Evolutionary conservation across 2,797 vertebrate species (phyloP).

Genomic region (Ceyx erithaca): DNA sequence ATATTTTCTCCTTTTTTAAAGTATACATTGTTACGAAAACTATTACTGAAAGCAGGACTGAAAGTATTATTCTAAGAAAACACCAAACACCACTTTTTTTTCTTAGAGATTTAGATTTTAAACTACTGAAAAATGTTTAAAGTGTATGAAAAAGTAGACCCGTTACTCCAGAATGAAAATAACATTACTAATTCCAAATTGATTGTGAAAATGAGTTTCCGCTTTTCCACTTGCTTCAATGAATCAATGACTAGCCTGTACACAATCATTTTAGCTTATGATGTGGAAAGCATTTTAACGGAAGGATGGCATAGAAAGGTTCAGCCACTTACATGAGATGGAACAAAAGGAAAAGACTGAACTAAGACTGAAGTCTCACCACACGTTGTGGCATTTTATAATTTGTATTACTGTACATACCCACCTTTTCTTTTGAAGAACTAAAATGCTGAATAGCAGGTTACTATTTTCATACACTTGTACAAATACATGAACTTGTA

Average conservation of each 20-base stretch:
- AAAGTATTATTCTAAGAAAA: not conserved
- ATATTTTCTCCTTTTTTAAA: not conserved
- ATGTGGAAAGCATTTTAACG: not conserved
- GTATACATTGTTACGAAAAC: not conserved
- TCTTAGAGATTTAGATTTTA: not conserved
- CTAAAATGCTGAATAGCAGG: not conserved
- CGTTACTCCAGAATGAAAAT: not conserved
- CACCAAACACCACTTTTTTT: rapidly evolving
- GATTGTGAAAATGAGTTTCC: not conserved
- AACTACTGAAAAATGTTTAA: not conserved
- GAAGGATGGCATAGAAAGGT: not conserved
- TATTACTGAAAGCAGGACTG: not conserved
- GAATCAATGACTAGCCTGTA: not conserved
- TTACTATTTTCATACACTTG: not conserved
- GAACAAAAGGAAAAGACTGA: not conserved
- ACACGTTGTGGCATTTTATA: not conserved
- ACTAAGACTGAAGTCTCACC: not conserved
- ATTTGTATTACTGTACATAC: not conserved
- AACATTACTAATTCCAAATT: not conserved
- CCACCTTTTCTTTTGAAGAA: not conserved
- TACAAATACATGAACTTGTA: not conserved
- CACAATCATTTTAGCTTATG: not conserved
- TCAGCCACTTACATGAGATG: not conserved
- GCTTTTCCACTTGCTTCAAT: not conserved
- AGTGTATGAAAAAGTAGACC: not conserved